Evolutionary conservation across 2,113 vertebrate genomes (phyloP).

Genomic region (Oncorhynchus nerka): DNA sequence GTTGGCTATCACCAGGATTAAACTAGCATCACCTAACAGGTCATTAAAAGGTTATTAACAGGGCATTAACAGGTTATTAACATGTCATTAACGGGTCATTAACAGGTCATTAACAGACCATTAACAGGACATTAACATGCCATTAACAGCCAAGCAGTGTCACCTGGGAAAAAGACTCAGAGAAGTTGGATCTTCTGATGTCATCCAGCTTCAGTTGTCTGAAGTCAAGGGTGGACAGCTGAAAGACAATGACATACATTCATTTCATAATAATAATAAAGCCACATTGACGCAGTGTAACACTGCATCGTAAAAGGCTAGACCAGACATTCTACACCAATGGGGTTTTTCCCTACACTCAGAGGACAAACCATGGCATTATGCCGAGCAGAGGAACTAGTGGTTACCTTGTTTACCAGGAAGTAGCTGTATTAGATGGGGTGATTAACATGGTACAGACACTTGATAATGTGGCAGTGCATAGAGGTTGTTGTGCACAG

Average conservation of each 20-base stretch:
- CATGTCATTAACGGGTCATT: not conserved
- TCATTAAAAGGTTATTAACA: not conserved
- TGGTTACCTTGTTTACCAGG: no score
- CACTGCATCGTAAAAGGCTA: no score
- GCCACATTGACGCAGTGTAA: not conserved
- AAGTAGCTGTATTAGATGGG: not conserved
- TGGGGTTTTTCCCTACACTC: no score
- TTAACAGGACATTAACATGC: not conserved
- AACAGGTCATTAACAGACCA: not conserved
- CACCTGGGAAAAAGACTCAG: conserved; percentile 69
- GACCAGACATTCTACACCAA: no score
- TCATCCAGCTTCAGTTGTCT: conserved; percentile 87
- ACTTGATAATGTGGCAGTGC: not conserved
- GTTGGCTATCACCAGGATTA: no score
- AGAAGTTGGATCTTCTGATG: conserved; percentile 89
- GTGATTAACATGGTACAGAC: not conserved
- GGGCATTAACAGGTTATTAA: not conserved
- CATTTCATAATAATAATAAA: not conserved
- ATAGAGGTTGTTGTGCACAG: not conserved
- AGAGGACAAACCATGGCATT: no score
- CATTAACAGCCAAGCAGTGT: not conserved
- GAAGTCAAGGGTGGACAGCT: conserved; percentile 85
- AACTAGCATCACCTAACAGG: not conserved
- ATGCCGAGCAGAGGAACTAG: no score
- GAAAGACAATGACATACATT: not conserved